These are phyloP conservation scores for Eudyptes chrysolophus DNA, from an alignment of 2,113 vertebrate genomes.

Conservation along the genomic window DNA sequence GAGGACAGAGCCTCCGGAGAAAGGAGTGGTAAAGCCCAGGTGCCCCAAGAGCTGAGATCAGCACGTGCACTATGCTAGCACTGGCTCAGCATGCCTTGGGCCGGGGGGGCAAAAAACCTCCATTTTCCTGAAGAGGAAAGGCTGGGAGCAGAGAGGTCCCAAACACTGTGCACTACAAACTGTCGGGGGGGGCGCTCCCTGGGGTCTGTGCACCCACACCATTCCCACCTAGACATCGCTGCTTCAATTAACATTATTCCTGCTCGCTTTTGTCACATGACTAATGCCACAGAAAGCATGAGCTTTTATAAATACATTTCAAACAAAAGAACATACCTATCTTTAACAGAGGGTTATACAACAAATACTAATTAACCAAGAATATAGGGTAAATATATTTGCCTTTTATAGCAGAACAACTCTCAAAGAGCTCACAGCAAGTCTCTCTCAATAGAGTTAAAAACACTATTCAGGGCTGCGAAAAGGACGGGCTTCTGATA, in stretches of 20 bases:
- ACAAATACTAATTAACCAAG: neutral
- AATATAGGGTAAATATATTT: neutral
- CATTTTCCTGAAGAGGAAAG: neutral
- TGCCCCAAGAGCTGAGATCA: neutral
- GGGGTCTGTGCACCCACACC: neutral
- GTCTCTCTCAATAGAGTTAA: neutral
- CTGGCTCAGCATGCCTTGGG: neutral
- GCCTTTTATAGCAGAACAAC: neutral
- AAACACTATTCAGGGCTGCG: neutral
- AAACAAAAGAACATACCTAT: neutral
- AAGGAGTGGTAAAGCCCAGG: neutral
- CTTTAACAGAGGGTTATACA: neutral
- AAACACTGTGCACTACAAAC: rapidly evolving
- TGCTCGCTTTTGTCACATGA: rapidly evolving
- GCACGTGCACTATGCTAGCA: neutral
- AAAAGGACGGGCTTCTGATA: neutral
- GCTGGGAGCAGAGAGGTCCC: neutral
- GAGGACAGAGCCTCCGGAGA: neutral
- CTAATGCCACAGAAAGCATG: rapidly evolving
- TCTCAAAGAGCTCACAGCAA: neutral
- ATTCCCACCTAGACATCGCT: rapidly evolving
- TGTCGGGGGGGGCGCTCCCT: neutral
- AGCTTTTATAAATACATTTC: neutral
- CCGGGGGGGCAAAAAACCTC: neutral
- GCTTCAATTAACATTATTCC: neutral